A percentile compares a stretch with the other conserved stretches of the same genome.
These are phyloP conservation scores for Drymodes brunneopygia DNA, from an alignment of 2,113 vertebrate genomes.

Conservation along the genomic window DNA sequence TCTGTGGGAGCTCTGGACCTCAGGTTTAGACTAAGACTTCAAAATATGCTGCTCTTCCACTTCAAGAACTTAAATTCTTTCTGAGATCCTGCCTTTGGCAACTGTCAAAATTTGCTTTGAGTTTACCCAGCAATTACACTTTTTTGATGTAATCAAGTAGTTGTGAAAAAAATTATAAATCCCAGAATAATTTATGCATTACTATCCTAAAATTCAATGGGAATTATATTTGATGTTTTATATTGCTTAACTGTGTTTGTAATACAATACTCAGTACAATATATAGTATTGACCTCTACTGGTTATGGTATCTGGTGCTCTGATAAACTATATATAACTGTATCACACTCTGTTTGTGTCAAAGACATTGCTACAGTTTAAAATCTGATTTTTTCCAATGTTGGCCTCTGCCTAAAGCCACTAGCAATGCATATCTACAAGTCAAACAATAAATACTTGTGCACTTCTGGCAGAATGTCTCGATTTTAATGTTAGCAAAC, in stretches of 20 bases:
- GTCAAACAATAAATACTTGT: not conserved
- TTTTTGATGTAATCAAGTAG: not conserved
- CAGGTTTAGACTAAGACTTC: conserved; percentile 44
- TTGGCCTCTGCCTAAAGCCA: not conserved
- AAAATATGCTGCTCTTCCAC: conserved; percentile 15
- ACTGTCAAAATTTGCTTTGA: not conserved
- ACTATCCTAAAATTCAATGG: not conserved
- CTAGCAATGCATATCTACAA: not conserved
- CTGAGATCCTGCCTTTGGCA: not conserved
- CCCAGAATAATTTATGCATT: not conserved
- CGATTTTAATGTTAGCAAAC: not conserved
- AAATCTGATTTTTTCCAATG: not conserved
- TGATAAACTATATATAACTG: not conserved
- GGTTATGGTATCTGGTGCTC: not conserved
- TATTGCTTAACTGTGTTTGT: not conserved
- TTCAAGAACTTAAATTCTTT: conserved; percentile 4
- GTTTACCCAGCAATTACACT: not conserved
- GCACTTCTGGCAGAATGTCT: not conserved
- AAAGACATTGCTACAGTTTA: not conserved
- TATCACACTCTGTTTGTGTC: not conserved
- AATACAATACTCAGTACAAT: not conserved
- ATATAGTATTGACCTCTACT: not conserved
- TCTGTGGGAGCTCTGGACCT: conserved; percentile 3
- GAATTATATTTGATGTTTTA: not conserved
- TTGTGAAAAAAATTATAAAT: not conserved